phyloP scores from a whole-genome alignment of 1,140 invertebrate genomes.

The Drosophila santomea region DNA sequence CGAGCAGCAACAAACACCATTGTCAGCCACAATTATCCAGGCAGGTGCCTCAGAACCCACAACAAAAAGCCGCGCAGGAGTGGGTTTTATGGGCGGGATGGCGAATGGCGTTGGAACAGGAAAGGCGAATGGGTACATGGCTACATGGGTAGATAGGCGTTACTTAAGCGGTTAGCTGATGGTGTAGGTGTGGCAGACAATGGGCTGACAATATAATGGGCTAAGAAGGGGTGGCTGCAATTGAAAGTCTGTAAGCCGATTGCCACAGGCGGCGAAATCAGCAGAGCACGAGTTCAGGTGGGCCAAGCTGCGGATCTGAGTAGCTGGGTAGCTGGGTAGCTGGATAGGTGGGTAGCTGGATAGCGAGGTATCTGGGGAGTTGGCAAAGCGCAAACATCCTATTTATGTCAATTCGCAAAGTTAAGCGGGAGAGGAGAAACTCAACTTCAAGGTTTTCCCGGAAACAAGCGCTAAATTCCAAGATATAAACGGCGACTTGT shows the following conservation, averaged over 20 bases:
- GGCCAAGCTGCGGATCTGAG: not conserved
- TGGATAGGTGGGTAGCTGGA: not conserved
- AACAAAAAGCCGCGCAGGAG: conserved; percentile 11
- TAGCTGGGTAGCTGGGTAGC: not conserved
- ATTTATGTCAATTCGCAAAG: conserved; percentile 44
- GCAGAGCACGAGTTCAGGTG: conserved; percentile 27
- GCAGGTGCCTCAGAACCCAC: conserved; percentile 53
- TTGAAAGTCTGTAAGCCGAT: conserved; percentile 55
- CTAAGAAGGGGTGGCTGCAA: conserved; percentile 19
- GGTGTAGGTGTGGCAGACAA: conserved; percentile 21
- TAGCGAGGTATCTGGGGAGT: not conserved
- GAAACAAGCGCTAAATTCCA: conserved; percentile 17
- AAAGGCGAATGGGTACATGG: conserved; percentile 21
- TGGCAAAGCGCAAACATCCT: conserved; percentile 27
- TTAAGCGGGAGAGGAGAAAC: conserved; percentile 29
- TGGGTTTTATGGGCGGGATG: conserved; percentile 41
- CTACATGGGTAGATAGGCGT: conserved; percentile 32
- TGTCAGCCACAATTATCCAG: conserved; percentile 53
- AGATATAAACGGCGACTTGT: conserved; percentile 32
- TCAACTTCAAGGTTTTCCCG: conserved; percentile 16
- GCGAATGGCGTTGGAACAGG: conserved; percentile 15
- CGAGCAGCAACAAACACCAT: conserved; percentile 43
- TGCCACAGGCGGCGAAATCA: conserved; percentile 26
- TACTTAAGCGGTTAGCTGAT: conserved; percentile 35
- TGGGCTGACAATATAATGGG: conserved; percentile 19